Evolutionary conservation across 1,140 invertebrate species (phyloP).

Genomic region (Vollenhovia emeryi): DNA sequence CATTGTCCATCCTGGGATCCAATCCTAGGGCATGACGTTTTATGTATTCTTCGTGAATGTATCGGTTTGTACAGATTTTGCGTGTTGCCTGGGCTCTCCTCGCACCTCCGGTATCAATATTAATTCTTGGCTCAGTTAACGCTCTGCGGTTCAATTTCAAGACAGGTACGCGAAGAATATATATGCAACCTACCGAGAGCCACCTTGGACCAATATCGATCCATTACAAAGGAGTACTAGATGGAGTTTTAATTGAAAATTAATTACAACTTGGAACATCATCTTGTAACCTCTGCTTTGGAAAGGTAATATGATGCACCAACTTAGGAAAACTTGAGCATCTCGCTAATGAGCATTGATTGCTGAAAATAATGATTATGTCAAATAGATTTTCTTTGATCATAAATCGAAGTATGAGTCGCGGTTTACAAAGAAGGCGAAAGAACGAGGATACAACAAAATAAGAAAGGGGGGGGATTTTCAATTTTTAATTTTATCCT

Average conservation of each 20-base stretch:
- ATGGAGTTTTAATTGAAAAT: constrained; percentile 56
- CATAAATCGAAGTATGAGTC: background rate
- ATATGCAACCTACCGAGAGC: background rate
- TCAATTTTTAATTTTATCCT: too few relatives aligned
- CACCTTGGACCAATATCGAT: constrained; percentile 24
- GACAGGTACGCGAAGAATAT: constrained; percentile 27
- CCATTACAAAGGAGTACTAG: constrained; percentile 13
- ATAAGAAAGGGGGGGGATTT: background rate
- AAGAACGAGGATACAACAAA: background rate
- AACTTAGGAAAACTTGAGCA: constrained; percentile 1
- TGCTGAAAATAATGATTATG: constrained; percentile 3
- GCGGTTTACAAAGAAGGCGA: background rate
- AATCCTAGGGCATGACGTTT: background rate
- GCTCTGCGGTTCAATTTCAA: background rate
- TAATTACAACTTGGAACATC: constrained; percentile 41
- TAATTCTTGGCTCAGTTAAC: constrained; percentile 33
- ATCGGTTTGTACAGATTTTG: background rate
- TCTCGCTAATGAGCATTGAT: constrained; percentile 11
- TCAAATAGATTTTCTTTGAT: background rate
- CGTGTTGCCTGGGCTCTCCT: background rate
- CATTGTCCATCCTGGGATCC: background rate
- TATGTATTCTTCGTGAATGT: constrained; percentile 9
- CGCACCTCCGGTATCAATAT: constrained; percentile 16
- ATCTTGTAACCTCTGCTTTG: constrained; percentile 1
- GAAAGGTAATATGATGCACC: background rate